A percentile compares a stretch with the other conserved stretches of the same genome.
Evolutionary conservation across 2,797 vertebrate species (phyloP).

Genomic region (Notamacropus eugenii): DNA sequence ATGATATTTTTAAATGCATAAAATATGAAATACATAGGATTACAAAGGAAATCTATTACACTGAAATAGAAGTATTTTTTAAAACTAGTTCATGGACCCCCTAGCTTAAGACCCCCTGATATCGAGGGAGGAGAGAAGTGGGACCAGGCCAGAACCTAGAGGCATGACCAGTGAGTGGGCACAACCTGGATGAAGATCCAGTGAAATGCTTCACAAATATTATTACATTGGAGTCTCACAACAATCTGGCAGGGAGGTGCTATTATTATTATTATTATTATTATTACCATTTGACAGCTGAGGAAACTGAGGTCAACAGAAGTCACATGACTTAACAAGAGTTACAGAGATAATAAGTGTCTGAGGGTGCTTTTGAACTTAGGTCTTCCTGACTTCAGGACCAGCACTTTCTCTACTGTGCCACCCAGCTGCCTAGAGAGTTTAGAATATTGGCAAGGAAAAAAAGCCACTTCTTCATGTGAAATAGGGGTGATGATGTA

Average conservation of each 20-base stretch:
- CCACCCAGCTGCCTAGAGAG: neutral
- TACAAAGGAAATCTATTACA: neutral
- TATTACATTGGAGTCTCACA: neutral
- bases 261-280: neutral
- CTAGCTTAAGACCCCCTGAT: neutral
- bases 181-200: neutral
- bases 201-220: neutral
- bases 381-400: neutral
- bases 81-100: neutral
- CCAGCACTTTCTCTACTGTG: neutral
- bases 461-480: neutral
- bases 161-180: neutral
- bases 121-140: neutral
- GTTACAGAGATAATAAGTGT: neutral
- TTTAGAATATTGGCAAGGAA: neutral
- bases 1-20: neutral
- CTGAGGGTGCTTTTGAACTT: neutral
- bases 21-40: neutral
- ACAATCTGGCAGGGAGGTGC: neutral
- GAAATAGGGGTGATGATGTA: neutral
- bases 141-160: neutral
- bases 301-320: neutral
- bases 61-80: neutral
- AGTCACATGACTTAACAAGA: neutral
- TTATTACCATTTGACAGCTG: neutral